A percentile compares a stretch with the other conserved stretches of the same genome.
phyloP scores from a whole-genome alignment of 2,888 invertebrate species.

The Anoplius nigerrimus region DNA sequence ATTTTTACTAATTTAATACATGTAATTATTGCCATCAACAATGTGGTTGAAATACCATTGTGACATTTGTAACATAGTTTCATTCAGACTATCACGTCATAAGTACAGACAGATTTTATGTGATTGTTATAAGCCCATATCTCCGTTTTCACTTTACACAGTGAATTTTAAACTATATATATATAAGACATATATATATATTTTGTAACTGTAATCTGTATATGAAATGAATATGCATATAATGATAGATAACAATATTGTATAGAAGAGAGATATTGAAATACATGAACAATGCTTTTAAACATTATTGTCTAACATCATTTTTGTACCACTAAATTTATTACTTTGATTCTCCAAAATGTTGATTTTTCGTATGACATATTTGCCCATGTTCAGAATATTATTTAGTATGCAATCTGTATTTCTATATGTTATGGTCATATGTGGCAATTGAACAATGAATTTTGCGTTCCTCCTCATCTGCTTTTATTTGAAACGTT shows the following conservation, averaged over 20 bases:
- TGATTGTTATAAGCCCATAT: constrained; percentile 59
- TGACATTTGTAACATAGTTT: constrained; percentile 65
- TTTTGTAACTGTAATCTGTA: constrained; percentile 71
- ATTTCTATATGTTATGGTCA: constrained; percentile 28
- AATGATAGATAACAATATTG: constrained; percentile 73
- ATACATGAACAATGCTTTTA: constrained; percentile 75
- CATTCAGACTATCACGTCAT: constrained; percentile 62
- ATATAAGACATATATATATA: constrained; percentile 69
- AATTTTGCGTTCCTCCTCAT: constrained; percentile 41
- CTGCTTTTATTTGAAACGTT: constrained; percentile 37
- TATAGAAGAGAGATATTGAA: constrained; percentile 75
- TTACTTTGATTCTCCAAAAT: constrained; percentile 57
- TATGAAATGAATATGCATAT: constrained; percentile 72
- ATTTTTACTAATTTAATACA: constrained; percentile 40
- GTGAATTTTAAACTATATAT: constrained; percentile 63
- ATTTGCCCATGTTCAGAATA: constrained; percentile 38
- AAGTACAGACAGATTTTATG: constrained; percentile 58
- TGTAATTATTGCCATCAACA: constrained; percentile 54
- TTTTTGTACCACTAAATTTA: constrained; percentile 72
- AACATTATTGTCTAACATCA: constrained; percentile 74
- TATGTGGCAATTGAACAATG: constrained; percentile 25
- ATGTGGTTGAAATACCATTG: constrained; percentile 55
- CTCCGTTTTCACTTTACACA: constrained; percentile 58
- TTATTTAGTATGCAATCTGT: constrained; percentile 19
- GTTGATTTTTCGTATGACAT: constrained; percentile 46